Evolutionary conservation across 2,797 vertebrate species (phyloP).

Genomic region (Margarornis squamiger): DNA sequence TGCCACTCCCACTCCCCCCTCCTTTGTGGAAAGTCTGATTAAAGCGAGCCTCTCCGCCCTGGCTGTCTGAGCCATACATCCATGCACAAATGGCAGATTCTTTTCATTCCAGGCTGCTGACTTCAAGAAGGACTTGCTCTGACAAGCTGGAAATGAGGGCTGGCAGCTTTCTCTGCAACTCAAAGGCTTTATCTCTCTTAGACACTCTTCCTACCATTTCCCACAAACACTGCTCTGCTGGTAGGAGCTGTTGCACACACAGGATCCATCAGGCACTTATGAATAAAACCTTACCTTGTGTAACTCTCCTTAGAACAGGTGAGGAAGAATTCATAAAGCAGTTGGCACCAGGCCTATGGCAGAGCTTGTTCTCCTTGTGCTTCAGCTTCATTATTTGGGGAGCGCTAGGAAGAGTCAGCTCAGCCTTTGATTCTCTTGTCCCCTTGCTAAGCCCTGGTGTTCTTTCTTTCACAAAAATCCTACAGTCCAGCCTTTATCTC

Average conservation of each 20-base stretch:
- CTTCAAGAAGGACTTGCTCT: constrained; percentile 63
- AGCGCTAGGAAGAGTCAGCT: background rate
- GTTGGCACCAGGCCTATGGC: background rate
- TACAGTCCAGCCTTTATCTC: background rate
- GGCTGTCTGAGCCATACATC: constrained; percentile 11
- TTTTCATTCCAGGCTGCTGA: constrained; percentile 76
- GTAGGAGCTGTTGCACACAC: constrained; percentile 11
- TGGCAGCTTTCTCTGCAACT: constrained; percentile 39
- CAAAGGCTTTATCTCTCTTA: constrained; percentile 51
- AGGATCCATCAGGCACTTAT: background rate
- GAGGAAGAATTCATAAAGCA: background rate
- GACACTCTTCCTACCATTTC: constrained; percentile 22
- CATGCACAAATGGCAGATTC: constrained; percentile 70
- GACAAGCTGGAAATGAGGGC: constrained; percentile 58
- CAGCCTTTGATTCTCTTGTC: background rate
- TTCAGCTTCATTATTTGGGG: constrained; percentile 43
- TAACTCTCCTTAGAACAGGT: background rate
- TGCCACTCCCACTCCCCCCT: background rate
- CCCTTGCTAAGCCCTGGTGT: background rate
- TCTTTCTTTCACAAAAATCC: background rate
- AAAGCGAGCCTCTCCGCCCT: constrained; percentile 1
- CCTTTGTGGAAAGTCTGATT: constrained; percentile 38
- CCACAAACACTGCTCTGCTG: constrained; percentile 32
- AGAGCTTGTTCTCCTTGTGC: constrained; percentile 42
- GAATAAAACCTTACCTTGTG: constrained; percentile 36